phyloP scores from a whole-genome alignment of 2,113 vertebrate genomes.

The Sinocyclocheilus rhinocerous region DNA sequence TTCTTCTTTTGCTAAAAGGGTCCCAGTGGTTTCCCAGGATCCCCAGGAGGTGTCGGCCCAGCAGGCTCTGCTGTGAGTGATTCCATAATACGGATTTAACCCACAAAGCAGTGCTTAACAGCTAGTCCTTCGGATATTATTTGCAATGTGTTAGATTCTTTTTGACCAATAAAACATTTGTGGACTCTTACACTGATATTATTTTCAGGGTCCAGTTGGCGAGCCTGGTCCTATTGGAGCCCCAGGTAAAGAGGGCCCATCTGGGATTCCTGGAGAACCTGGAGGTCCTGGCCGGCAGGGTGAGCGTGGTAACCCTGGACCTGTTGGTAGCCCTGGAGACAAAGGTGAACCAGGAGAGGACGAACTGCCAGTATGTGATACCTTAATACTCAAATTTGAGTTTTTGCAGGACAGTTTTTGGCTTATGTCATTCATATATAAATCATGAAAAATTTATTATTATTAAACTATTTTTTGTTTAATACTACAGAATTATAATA shows the following conservation, averaged over 20 bases:
- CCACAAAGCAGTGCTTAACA: background rate
- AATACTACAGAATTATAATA: background rate
- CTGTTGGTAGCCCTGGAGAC: slow-evolving; percentile 85
- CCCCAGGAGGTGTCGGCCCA: slow-evolving; percentile 90
- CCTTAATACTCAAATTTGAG: background rate
- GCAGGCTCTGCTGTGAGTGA: slow-evolving; percentile 86
- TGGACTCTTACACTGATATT: background rate
- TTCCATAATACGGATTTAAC: background rate
- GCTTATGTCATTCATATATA: too few relatives aligned
- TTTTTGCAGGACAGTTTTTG: too few relatives aligned
- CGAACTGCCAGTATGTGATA: slow-evolving; percentile 79
- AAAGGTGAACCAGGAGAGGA: slow-evolving; percentile 94
- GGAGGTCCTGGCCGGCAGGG: slow-evolving; percentile 85
- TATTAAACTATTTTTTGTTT: too few relatives aligned
- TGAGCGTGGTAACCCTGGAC: slow-evolving; percentile 83
- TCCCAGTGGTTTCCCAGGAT: slow-evolving; percentile 92
- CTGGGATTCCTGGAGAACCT: slow-evolving; percentile 86
- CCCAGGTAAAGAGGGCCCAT: slow-evolving; percentile 76
- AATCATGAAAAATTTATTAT: too few relatives aligned
- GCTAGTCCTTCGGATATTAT: background rate
- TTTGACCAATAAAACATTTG: background rate
- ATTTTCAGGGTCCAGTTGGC: slow-evolving; percentile 84
- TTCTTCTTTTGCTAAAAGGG: slow-evolving; percentile 70
- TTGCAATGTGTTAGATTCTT: background rate
- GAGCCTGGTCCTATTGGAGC: slow-evolving; percentile 87